These are phyloP conservation scores for Mugil cephalus DNA, from an alignment of 2,113 vertebrate species.

Conservation along the genomic window DNA sequence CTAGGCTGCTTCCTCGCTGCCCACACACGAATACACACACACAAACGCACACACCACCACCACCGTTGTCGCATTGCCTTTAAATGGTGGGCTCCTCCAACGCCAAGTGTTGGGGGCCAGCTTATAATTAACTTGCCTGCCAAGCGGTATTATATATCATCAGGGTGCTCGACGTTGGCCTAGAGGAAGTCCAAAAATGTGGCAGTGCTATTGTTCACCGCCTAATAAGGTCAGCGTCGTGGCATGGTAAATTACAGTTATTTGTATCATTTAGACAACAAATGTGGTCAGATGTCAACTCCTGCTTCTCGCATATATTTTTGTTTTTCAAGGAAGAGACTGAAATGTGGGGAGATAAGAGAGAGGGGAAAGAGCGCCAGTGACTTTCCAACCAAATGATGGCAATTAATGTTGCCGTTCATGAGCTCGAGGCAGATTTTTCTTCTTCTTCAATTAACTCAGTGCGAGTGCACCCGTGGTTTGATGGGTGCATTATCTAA, in stretches of 20 bases:
- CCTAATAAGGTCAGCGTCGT: conserved; percentile 91
- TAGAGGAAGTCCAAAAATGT: conserved; percentile 86
- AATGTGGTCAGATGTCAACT: conserved; percentile 81
- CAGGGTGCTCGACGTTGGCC: conserved; percentile 81
- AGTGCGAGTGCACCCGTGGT: conserved; percentile 60
- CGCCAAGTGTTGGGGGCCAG: conserved; percentile 84
- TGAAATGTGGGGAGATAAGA: conserved; percentile 2
- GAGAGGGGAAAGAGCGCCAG: neutral
- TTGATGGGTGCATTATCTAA: conserved; percentile 57
- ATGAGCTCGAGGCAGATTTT: conserved; percentile 60
- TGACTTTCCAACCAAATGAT: conserved; percentile 56
- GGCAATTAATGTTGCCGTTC: conserved; percentile 70
- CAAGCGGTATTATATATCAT: conserved; percentile 92
- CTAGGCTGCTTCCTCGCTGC: conserved; percentile 63
- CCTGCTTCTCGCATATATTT: conserved; percentile 57
- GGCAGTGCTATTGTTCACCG: conserved; percentile 83
- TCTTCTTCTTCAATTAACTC: conserved; percentile 65
- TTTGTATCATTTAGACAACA: conserved; percentile 86
- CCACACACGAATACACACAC: conserved; percentile 55
- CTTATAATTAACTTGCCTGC: conserved; percentile 95
- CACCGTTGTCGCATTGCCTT: conserved; percentile 59
- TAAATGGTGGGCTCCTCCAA: conserved; percentile 82
- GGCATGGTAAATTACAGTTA: conserved; percentile 90
- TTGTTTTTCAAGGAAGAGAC: conserved; percentile 6
- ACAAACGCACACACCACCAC: conserved; percentile 25